Percentiles rank a stretch among this genome's conserved stretches.
Evolutionary conservation across 2,888 invertebrate genomes (phyloP).

Genomic region (Globia sparganii): DNA sequence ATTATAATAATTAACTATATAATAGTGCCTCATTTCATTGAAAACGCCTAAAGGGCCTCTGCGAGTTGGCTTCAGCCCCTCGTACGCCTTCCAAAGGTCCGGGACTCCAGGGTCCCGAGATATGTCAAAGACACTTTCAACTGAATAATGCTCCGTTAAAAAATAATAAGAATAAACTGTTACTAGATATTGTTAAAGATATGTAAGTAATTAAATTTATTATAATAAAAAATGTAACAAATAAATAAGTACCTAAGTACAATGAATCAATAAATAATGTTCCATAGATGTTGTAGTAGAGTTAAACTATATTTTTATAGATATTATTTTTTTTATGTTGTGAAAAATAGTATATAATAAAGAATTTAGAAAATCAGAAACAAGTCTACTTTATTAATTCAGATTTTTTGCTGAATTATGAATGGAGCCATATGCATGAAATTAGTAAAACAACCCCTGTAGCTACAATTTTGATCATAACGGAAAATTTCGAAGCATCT

Average conservation of each 20-base stretch:
- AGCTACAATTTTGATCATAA: not conserved
- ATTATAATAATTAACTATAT: not conserved
- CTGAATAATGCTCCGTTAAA: slow-evolving; percentile 13
- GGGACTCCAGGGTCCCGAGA: not conserved
- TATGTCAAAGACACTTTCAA: not conserved
- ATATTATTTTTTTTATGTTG: slow-evolving; percentile 30
- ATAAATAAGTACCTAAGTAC: not conserved
- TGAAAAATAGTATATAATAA: slow-evolving; percentile 56
- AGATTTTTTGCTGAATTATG: not conserved
- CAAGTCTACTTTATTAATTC: not conserved
- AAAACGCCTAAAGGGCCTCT: too few species aligned
- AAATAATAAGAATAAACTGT: not conserved
- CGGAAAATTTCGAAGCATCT: not conserved
- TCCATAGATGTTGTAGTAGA: slow-evolving; percentile 19
- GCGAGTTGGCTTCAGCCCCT: too few species aligned
- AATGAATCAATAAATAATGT: slow-evolving; percentile 3
- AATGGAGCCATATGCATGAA: not conserved
- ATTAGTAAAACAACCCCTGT: not conserved
- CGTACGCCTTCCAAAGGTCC: too few species aligned
- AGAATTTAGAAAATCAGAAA: slow-evolving; percentile 44
- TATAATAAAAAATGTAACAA: not conserved
- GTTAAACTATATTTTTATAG: slow-evolving; percentile 30
- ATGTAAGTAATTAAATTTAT: slow-evolving; percentile 6
- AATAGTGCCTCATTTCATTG: too few species aligned
- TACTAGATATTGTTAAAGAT: not conserved